Evolutionary conservation across 2,888 invertebrate genomes (phyloP).

Genomic region (Caenorhabditis panamensis): DNA sequence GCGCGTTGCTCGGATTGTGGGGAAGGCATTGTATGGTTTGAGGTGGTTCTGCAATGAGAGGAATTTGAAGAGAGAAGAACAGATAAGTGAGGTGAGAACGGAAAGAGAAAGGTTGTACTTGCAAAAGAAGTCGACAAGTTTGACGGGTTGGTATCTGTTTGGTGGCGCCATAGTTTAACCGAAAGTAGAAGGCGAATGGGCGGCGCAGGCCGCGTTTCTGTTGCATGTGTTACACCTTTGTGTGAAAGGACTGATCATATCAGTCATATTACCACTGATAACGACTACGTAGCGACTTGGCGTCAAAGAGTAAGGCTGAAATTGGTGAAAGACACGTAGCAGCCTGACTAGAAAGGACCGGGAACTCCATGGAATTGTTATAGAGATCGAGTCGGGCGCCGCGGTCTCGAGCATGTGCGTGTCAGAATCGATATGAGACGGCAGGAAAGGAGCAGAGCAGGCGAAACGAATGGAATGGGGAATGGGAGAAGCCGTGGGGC

Average conservation of each 20-base stretch:
- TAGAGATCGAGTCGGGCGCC: background rate
- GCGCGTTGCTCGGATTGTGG: slow-evolving; percentile 45
- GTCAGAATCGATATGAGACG: slow-evolving; percentile 6
- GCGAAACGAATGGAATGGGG: background rate
- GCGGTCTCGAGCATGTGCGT: slow-evolving; percentile 4
- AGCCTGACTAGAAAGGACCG: background rate
- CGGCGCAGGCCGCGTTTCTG: slow-evolving; percentile 17
- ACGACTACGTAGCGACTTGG: slow-evolving; percentile 21
- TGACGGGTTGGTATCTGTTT: background rate
- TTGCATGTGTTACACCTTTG: slow-evolving; percentile 49
- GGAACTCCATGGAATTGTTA: background rate
- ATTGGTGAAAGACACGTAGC: slow-evolving; percentile 25
- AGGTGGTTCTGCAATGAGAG: slow-evolving; percentile 11
- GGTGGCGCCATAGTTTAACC: slow-evolving; percentile 48
- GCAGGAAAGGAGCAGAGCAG: background rate
- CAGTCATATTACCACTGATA: slow-evolving; percentile 58
- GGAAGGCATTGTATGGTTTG: slow-evolving; percentile 12
- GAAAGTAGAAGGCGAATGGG: slow-evolving; percentile 30
- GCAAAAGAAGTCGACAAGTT: slow-evolving; percentile 16
- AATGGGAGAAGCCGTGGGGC: background rate
- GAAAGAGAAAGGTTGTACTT: slow-evolving; percentile 21
- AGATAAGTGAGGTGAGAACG: background rate
- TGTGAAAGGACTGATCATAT: slow-evolving; percentile 43
- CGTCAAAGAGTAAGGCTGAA: slow-evolving; percentile 25
- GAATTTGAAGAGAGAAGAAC: slow-evolving; percentile 1